Evolutionary conservation across 35 echinoderm and acorn worm species (phyloP).

Genomic region (Eucidaris tribuloides): DNA sequence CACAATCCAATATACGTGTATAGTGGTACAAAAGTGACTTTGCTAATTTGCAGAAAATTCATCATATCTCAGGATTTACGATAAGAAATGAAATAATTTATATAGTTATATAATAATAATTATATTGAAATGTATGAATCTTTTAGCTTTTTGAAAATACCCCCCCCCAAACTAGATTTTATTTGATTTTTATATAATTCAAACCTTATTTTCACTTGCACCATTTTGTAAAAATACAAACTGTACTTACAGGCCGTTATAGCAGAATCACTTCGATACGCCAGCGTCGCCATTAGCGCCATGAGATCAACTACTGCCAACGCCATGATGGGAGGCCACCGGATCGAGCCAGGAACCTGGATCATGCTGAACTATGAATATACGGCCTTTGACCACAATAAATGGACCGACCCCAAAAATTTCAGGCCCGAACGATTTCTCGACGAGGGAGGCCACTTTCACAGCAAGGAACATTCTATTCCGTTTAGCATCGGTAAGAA

Average conservation of each 20-base stretch:
- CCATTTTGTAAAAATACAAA: too few relatives aligned
- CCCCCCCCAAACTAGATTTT: too few relatives aligned
- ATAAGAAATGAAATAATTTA: too few relatives aligned
- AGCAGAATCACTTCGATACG: neutral
- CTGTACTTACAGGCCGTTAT: neutral
- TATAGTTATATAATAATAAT: too few relatives aligned
- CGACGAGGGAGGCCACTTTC: neutral
- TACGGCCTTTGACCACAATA: neutral
- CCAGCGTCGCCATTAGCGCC: slow-evolving; percentile 6
- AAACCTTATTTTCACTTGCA: too few relatives aligned
- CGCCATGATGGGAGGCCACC: neutral
- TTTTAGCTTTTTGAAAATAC: too few relatives aligned
- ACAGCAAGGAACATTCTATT: neutral
- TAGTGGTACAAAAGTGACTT: too few relatives aligned
- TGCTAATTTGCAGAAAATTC: too few relatives aligned
- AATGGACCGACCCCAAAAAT: neutral
- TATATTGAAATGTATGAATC: too few relatives aligned
- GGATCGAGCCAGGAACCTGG: neutral
- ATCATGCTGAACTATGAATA: slow-evolving; percentile 19
- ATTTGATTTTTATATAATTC: too few relatives aligned
- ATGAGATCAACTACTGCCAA: neutral
- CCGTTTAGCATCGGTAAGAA: slow-evolving; percentile 7
- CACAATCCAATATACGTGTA: too few relatives aligned
- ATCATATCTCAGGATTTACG: too few relatives aligned
- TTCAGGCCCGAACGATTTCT: slow-evolving; percentile 5